Evolutionary conservation across 1,140 invertebrate genomes (phyloP), one percentile per base, ranked within the genome.

Genomic region (Conopomorpha cramerella): DNA sequence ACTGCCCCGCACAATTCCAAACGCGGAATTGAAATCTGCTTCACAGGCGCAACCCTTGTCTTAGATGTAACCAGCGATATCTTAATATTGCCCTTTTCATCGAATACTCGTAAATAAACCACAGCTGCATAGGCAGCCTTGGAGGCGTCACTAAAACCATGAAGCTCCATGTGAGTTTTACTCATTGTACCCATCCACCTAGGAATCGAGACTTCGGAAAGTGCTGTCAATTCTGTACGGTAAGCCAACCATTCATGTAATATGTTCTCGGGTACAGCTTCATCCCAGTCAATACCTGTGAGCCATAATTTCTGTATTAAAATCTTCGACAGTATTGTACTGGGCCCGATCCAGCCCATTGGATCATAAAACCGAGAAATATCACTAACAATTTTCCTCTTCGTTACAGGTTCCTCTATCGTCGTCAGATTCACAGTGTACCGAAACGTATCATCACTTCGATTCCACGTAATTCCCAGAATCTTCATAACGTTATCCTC

Each of bases 1-100:
- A 51, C 12, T 6, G 45, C 48, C 3, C 28, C 45, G 18, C 48
- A 47, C 16, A 56, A 36, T 34, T 56, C 50, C 18, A 53, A 27
- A 11, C 45, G 34, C 6, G 53, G 51, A 18, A 49, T 17, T 15
- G 36, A 39, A 1, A 55, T 14, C 4, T 39, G 41, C 30, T 63
- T 54, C 0, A 70, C 11, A 0, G 56, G 54, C 1, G 56, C 45
- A 8, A 65, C 52, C 30, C 27, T 55, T 0, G 61, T 51, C 34
- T 68, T 70, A 7, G 58, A 36, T 7, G 47, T 39, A 1, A 67
- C 13, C 1, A 64, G 30, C 14, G 29, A 41, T 2, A 51, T 37
- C n/a, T 38, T 26, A 3, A 47, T 33, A 11, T 27, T n/a, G 2
- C 28, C 7, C 3, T 33, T n/a, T 10, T 36, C 16, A 35, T 45